Percentiles rank a stretch among this genome's conserved stretches.
These are phyloP conservation scores for Micromussa lordhowensis DNA, from an alignment of 92 coral and sea anemone genomes.

Conservation along the genomic window DNA sequence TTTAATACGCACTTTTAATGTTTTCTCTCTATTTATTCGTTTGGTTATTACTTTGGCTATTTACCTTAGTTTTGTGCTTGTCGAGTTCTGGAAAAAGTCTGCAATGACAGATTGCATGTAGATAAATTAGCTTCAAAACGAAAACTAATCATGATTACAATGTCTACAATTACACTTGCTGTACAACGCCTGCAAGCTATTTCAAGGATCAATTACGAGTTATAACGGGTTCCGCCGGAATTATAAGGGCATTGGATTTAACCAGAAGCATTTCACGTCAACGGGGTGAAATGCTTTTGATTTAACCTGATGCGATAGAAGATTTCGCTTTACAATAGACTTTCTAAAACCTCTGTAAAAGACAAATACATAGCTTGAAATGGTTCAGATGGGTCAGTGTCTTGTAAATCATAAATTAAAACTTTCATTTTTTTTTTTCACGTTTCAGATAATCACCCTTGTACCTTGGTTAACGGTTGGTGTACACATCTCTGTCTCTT, in stretches of 20 bases:
- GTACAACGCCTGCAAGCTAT: background rate
- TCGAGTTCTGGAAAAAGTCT: background rate
- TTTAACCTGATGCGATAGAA: background rate
- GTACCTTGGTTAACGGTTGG: constrained; percentile 61
- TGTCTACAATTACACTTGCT: background rate
- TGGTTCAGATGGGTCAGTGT: background rate
- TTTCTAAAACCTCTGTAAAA: background rate
- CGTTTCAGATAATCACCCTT: constrained; percentile 63
- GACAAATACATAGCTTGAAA: background rate
- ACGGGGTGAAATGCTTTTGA: too few species aligned
- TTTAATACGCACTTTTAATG: too few species aligned
- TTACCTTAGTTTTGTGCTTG: background rate
- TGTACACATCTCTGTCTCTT: constrained; percentile 72
- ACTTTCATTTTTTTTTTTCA: background rate
- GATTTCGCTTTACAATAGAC: background rate
- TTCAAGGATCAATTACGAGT: background rate
- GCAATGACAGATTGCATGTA: background rate
- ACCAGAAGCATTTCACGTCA: too few species aligned
- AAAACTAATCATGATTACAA: background rate
- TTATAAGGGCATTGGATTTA: background rate
- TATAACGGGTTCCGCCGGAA: background rate
- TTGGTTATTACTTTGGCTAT: too few species aligned
- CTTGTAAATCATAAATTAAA: background rate
- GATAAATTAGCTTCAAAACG: background rate
- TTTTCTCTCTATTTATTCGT: too few species aligned